These are phyloP conservation scores for Nibea coibor DNA, from an alignment of 2,113 vertebrate species.

Conservation along the genomic window DNA sequence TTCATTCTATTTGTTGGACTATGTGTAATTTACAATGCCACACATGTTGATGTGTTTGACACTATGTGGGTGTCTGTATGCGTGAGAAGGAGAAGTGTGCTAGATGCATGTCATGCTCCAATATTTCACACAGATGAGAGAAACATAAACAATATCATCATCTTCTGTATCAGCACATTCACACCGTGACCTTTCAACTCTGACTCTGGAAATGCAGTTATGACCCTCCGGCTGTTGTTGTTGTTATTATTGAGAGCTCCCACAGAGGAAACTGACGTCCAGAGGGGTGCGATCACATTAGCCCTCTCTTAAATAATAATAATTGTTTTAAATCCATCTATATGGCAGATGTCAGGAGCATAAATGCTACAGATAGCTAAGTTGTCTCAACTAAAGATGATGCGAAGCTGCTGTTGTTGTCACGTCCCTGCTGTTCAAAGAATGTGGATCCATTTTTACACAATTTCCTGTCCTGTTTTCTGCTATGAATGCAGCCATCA, in stretches of 20 bases:
- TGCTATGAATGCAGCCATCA: neutral
- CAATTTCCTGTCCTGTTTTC: constrained; percentile 16
- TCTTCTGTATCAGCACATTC: constrained; percentile 37
- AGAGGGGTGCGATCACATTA: neutral
- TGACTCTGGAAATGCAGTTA: constrained; percentile 38
- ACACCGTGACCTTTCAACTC: constrained; percentile 42
- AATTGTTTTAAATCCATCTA: neutral
- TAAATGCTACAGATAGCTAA: neutral
- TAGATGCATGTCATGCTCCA: constrained; percentile 16
- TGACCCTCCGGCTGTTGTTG: constrained; percentile 37
- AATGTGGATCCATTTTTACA: constrained; percentile 13
- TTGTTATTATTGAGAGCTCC: constrained; percentile 31
- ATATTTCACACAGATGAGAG: constrained; percentile 24
- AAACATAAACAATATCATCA: constrained; percentile 48
- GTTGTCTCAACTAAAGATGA: constrained; percentile 3
- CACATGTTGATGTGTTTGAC: neutral
- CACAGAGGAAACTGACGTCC: constrained; percentile 3
- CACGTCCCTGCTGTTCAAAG: constrained; percentile 10
- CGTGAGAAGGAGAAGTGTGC: neutral
- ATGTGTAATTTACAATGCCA: neutral
- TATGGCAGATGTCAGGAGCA: neutral
- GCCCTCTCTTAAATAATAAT: constrained; percentile 4
- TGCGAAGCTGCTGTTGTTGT: neutral
- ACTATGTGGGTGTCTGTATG: neutral
- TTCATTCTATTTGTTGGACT: neutral